phyloP scores from a whole-genome alignment of 2,888 invertebrate species.

The Amiota communis region DNA sequence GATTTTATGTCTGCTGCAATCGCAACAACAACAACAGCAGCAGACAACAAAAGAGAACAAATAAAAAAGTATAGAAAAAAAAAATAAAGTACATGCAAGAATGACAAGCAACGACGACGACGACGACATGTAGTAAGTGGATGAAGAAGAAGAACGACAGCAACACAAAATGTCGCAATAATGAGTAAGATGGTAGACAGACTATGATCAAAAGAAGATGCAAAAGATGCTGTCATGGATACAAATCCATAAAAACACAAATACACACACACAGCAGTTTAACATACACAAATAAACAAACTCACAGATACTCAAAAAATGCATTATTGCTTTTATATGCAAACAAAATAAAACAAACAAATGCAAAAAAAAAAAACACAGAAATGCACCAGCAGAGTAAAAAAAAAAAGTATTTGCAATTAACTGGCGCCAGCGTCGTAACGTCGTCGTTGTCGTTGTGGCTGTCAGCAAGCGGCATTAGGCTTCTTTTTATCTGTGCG shows the following conservation, averaged over 20 bases:
- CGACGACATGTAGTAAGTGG: no score
- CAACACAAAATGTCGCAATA: conserved; percentile 31
- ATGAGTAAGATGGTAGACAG: neutral
- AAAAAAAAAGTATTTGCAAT: conserved; percentile 58
- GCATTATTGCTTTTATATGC: conserved; percentile 51
- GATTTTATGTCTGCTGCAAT: conserved; percentile 53
- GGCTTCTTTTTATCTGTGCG: no score
- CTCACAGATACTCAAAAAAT: conserved; percentile 35
- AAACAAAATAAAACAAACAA: conserved; percentile 48
- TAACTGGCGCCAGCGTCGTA: conserved; percentile 63
- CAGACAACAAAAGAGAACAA: conserved; percentile 37
- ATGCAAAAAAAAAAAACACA: conserved; percentile 31
- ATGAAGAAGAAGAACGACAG: conserved; percentile 26
- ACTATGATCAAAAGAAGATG: neutral
- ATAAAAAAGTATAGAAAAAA: conserved; percentile 35
- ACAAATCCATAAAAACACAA: conserved; percentile 13
- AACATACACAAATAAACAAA: conserved; percentile 37
- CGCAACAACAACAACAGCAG: conserved; percentile 35
- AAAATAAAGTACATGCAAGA: conserved; percentile 41
- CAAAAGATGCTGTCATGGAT: conserved; percentile 11
- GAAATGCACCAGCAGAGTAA: conserved; percentile 45
- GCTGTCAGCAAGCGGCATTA: neutral
- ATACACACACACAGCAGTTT: neutral
- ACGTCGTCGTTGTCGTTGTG: neutral
- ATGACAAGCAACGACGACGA: no score